Evolutionary conservation across 1,140 invertebrate genomes (phyloP), one percentile per base, ranked within the genome.

Genomic region (Hyles vespertilio): DNA sequence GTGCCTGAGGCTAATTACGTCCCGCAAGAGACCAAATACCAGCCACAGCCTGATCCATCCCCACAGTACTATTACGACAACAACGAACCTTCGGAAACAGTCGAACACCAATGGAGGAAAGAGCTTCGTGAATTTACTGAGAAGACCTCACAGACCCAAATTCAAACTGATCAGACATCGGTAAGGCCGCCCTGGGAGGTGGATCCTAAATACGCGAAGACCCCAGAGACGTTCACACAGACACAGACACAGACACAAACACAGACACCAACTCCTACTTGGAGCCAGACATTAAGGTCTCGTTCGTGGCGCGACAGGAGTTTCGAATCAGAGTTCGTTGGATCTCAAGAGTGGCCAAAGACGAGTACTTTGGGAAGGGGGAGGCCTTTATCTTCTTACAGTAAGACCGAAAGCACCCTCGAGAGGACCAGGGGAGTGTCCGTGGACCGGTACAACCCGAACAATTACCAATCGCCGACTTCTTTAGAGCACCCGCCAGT

Each of bases 111-210:
- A 60, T 90, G 87, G 89, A 76, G 87, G 32, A 89, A 80, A 58
- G 89, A 90, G 63, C 69, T 90, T 7, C 73, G 89, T 67, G 89
- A 90, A 67, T 87, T 89, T 51, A 86, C 85, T 22, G 83, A 89
- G 60, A 85, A 86, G 40, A 79, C 81, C 1, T 68, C 70, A 54
- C 74, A 84, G 56, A 78, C 72, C 45, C 74, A 69, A 55, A 63
- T 68, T 5, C 51, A 53, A 52, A 75, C 72, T 36, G 77, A 84
- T 52, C 73, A 78, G 49, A 71, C 74, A 0, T 74, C 69, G 22
- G 73, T 87, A 0, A 79, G 71, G 57, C 84, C 84, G 7, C 86
- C 84, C 8, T 87, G 84, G 84, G 78, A 84, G 68, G 71, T 77
- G 3, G 80, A 87, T 56, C 59, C 73, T 3, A 86, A 79, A 36